Evolutionary conservation across 1,140 invertebrate genomes (phyloP).

Genomic region (Dreissena rostriformis): DNA sequence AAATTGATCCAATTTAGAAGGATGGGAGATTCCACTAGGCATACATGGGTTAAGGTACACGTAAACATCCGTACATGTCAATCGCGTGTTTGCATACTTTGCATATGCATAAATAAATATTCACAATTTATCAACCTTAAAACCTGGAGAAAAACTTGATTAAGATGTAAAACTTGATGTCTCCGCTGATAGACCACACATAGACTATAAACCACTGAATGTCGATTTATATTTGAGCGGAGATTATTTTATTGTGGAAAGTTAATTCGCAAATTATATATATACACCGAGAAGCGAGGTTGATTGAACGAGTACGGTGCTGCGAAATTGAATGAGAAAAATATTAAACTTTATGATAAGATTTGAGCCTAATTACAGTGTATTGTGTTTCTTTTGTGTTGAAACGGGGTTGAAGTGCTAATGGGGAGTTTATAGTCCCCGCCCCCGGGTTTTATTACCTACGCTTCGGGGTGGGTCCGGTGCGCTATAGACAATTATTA

Average conservation of each 20-base stretch:
- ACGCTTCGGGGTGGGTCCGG: not conserved
- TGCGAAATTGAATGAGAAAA: conserved; percentile 25
- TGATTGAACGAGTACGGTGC: conserved; percentile 19
- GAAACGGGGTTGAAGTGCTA: not conserved
- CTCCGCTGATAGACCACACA: too few relatives aligned
- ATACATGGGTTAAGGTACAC: too few relatives aligned
- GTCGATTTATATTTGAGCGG: too few relatives aligned
- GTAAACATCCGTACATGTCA: too few relatives aligned
- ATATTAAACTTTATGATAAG: conserved; percentile 36
- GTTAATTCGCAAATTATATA: conserved; percentile 48
- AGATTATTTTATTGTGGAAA: conserved; percentile 33
- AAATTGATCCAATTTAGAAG: too few relatives aligned
- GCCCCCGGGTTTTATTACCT: not conserved
- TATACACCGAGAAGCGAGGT: not conserved
- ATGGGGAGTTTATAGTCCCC: conserved; percentile 2
- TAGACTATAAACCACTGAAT: too few relatives aligned
- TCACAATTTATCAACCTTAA: too few relatives aligned
- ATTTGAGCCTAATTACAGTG: conserved; percentile 19
- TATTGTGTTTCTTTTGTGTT: not conserved
- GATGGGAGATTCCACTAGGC: too few relatives aligned
- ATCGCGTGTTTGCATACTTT: too few relatives aligned
- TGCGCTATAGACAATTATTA: not conserved
- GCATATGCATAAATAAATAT: too few relatives aligned
- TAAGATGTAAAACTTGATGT: too few relatives aligned
- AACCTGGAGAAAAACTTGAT: too few relatives aligned